Conservation (phyloP, 2,797 vertebrate species). For the Eulemur rubriventer region DNA sequence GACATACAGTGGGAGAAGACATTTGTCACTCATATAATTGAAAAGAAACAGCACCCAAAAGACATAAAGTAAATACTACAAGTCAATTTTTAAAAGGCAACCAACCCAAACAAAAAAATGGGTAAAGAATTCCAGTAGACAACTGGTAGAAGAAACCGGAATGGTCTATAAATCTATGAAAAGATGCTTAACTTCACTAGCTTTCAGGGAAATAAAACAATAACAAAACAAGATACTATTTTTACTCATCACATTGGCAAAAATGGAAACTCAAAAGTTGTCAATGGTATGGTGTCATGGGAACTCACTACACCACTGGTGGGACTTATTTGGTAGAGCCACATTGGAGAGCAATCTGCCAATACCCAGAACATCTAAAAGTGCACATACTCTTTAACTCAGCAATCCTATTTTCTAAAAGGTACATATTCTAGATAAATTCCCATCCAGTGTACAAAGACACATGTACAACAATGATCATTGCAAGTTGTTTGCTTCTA, state of each 20-base stretch:
- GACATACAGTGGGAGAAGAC: neutral
- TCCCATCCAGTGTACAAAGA: neutral
- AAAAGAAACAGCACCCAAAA: slow-evolving; percentile 21
- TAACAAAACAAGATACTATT: neutral
- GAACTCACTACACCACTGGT: neutral
- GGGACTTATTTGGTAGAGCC: neutral
- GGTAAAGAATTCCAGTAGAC: neutral
- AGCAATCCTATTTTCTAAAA: neutral
- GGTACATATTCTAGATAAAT: neutral
- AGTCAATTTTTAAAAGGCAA: slow-evolving; percentile 42
- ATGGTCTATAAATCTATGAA: neutral
- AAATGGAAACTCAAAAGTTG: neutral
- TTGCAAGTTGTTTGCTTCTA: slow-evolving; percentile 17
- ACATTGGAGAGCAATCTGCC: neutral
- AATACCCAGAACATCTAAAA: slow-evolving; percentile 7
- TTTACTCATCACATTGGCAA: slow-evolving; percentile 15
- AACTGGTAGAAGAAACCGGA: slow-evolving; percentile 6
- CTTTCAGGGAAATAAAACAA: neutral
- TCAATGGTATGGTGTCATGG: neutral
- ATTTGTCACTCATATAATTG: slow-evolving; percentile 8
- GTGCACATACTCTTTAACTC: neutral
- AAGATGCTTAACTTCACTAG: neutral
- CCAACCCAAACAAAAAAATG: slow-evolving; percentile 1
- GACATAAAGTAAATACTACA: neutral
- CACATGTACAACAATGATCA: neutral